Evolutionary conservation across 1,140 invertebrate species (phyloP).

Genomic region (roundworm (Caenorhabditis elegans)): DNA sequence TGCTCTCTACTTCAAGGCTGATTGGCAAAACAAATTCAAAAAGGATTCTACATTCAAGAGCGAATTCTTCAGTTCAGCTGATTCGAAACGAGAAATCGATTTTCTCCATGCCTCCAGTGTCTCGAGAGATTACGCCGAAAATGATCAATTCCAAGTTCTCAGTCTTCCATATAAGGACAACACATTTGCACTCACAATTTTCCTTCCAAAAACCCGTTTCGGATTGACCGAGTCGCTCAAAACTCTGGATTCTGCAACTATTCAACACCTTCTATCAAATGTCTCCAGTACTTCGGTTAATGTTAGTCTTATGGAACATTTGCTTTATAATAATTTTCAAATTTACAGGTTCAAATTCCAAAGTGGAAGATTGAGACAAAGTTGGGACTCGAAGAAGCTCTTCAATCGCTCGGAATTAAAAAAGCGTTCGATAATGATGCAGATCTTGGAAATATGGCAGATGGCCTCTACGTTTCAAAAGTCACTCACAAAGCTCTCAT

Average conservation of each 20-base stretch:
- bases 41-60: not conserved
- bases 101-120: not conserved
- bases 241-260: not conserved
- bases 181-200: constrained; percentile 4
- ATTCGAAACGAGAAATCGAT: not conserved
- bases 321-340: not conserved
- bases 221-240: not conserved
- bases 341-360: constrained; percentile 28
- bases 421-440: not conserved
- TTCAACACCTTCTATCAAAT: constrained; percentile 1
- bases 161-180: constrained; percentile 38
- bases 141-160: constrained; percentile 30
- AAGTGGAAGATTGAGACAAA: not conserved
- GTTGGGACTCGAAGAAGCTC: not conserved
- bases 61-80: not conserved
- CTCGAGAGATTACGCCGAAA: not conserved
- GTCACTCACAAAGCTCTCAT: not conserved
- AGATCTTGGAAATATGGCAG: not conserved
- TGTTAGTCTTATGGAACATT: not conserved
- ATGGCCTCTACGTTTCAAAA: not conserved
- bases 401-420: not conserved
- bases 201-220: constrained; percentile 33
- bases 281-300: not conserved
- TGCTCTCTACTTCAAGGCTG: constrained; percentile 38
- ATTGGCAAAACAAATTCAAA: constrained; percentile 33